Base-by-base conservation (phyloP, 2,888 invertebrate species). In the Caenorhabditis becei region DNA sequence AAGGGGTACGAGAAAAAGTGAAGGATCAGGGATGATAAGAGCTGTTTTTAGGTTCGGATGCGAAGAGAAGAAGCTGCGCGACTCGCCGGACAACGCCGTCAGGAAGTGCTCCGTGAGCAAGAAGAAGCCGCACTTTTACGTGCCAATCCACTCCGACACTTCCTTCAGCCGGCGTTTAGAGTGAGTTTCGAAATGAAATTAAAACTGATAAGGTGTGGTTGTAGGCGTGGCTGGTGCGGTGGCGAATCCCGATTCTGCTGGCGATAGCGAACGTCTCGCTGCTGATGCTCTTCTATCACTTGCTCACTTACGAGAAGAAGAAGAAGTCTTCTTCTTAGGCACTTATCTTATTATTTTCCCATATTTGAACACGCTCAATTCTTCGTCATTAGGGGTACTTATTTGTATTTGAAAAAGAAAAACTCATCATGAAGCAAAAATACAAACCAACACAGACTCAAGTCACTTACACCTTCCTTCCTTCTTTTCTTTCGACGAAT, bases 121-220 rank as follows among this genome's bases (percentile, higher is more conserved):
- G 96, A 97, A 92, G 96, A 96, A 93, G 94, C 95, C 87, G 97
- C 97, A 93, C 94, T 96, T 92, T 94, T 96, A 89, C 94, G 96
- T 92, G 96, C 96, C 91, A 97, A 97, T 93, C 97, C 97, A 91
- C 94, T 97, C 91, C 94, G 97, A 91, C 97, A 96, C 93, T 94
- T 97, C 92, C 95, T 96, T 94, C 96, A 96, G 95, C 97, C 97
- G 91, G 95, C 96, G 94, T 95, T 97, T 90, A 96, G 96, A 95
- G 97, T 97, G 93, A 93, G 93, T 92, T 26, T 10, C n/a, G 26
- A 41, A 16, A 47, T 67, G 11, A 20, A 14, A 7, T 35, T 23
- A 20, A n/a, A n/a, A n/a, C n/a, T n/a, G n/a, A n/a, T n/a, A n/a
- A n/a, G n/a, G n/a, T n/a, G n/a, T n/a, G n/a, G n/a, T 87, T 88